Percentiles rank a stretch among this genome's conserved stretches.
phyloP scores from a whole-genome alignment of 2,113 vertebrate genomes.

The Physeter macrocephalus region DNA sequence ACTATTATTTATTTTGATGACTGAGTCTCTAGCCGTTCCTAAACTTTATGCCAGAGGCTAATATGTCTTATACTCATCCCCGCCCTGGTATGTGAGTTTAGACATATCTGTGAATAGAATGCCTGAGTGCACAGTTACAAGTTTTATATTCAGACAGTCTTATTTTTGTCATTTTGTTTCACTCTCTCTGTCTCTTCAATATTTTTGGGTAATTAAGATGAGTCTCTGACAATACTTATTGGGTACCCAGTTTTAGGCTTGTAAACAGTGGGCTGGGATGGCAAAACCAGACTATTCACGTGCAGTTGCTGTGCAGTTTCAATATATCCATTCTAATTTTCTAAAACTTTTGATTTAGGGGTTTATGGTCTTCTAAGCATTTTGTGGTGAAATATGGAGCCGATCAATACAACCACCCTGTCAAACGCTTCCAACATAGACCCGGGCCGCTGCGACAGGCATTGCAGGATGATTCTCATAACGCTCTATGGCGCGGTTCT shows the following conservation, averaged over 20 bases:
- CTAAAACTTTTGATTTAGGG: conserved; percentile 13
- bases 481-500: conserved; percentile 59
- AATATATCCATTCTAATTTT: background rate
- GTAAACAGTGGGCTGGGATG: background rate
- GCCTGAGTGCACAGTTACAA: background rate
- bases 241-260: background rate
- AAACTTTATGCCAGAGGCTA: background rate
- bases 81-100: background rate
- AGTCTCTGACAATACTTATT: background rate
- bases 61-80: background rate
- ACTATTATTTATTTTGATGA: background rate
- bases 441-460: accelerated
- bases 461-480: conserved; percentile 42
- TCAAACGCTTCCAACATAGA: background rate
- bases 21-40: background rate
- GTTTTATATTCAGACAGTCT: background rate
- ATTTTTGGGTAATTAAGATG: background rate
- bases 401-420: background rate
- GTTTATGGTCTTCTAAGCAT: background rate
- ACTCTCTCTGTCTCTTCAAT: background rate
- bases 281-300: background rate
- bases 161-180: background rate
- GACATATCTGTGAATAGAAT: background rate
- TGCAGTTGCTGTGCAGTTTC: background rate
- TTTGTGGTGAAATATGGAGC: background rate